Percentiles rank a stretch among this genome's conserved stretches.
phyloP scores from a whole-genome alignment of 2,888 invertebrate species.

The Habrosyne pyritoides region DNA sequence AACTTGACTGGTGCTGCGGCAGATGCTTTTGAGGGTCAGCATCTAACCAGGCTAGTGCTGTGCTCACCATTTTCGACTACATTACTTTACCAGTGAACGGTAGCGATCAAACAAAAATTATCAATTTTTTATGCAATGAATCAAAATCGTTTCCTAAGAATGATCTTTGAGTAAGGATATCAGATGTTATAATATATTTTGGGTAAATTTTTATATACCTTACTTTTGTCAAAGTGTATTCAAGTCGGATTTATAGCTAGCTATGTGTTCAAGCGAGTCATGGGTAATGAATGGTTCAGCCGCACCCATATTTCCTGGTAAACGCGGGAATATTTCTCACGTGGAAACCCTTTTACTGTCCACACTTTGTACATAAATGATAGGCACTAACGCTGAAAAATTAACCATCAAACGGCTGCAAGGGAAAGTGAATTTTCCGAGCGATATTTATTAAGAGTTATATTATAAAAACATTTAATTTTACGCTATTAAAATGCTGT shows the following conservation, averaged over 20 bases:
- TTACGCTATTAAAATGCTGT: too few relatives aligned
- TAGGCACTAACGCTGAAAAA: not conserved
- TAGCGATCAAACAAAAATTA: too few relatives aligned
- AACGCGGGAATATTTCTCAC: constrained; percentile 13
- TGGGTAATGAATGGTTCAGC: not conserved
- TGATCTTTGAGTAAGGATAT: too few relatives aligned
- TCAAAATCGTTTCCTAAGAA: too few relatives aligned
- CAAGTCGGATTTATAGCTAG: not conserved
- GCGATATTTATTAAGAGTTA: not conserved
- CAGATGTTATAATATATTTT: not conserved
- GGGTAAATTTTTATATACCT: not conserved
- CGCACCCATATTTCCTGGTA: constrained; percentile 12
- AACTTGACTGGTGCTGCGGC: too few relatives aligned
- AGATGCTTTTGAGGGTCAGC: too few relatives aligned
- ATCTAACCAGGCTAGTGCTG: too few relatives aligned
- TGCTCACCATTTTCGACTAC: too few relatives aligned
- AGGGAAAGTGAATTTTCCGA: not conserved
- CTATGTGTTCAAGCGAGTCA: not conserved
- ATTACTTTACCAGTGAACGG: too few relatives aligned
- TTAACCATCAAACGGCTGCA: not conserved
- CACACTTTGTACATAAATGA: constrained; percentile 13
- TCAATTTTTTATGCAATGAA: too few relatives aligned
- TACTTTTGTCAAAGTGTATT: not conserved
- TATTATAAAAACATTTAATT: not conserved
- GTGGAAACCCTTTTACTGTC: constrained; percentile 12